phyloP scores from a whole-genome alignment of 2,113 vertebrate species.

The Melanotaenia duboulayi region DNA sequence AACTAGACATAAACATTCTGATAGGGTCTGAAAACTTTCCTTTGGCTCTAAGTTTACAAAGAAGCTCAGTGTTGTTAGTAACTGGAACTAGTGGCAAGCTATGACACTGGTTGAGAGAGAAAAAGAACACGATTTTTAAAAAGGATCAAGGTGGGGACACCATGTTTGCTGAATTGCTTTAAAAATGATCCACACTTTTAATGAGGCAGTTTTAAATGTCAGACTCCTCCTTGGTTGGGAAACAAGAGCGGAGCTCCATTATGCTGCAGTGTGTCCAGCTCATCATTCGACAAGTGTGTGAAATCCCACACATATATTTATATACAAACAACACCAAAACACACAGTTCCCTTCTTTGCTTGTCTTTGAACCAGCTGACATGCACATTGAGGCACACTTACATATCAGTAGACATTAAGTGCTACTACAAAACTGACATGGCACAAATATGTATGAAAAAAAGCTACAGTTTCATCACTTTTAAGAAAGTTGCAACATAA shows the following conservation, averaged over 20 bases:
- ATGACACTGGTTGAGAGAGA: constrained; percentile 3
- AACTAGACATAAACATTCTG: no score
- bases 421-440: constrained; percentile 7
- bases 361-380: not conserved
- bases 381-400: not conserved
- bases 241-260: constrained; percentile 69
- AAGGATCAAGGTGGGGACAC: constrained; percentile 15
- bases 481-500: not conserved
- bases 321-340: not conserved
- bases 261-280: constrained; percentile 25
- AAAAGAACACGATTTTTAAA: not conserved
- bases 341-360: not conserved
- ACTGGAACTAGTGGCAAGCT: constrained; percentile 29
- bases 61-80: not conserved
- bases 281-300: constrained; percentile 6
- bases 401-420: not conserved
- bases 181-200: constrained; percentile 37
- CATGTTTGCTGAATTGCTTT: constrained; percentile 21
- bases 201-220: constrained; percentile 70
- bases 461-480: not conserved
- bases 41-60: not conserved
- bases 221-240: constrained; percentile 69
- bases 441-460: not conserved
- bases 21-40: no score
- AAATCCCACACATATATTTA: constrained; percentile 17